Base-by-base conservation (phyloP, 2,113 vertebrate species). In the Pangasianodon hypophthalmus region DNA sequence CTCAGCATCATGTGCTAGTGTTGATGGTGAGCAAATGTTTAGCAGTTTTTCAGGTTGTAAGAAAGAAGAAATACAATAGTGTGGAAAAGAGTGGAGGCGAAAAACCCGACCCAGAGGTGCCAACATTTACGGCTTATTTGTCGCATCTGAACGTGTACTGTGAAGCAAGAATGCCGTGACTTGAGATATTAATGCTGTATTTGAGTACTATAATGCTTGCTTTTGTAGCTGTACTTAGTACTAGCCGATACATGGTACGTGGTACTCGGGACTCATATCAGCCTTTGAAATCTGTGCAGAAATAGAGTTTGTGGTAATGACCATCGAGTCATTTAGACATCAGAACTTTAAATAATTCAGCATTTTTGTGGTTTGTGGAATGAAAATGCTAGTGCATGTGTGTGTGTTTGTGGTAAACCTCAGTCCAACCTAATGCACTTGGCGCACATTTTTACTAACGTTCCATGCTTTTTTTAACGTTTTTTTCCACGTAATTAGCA, bases 371-470 rank as follows among this genome's bases (percentile, higher is more conserved):
- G 86, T 62, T 69, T 81, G 87, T 37, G 56, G 73, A 52, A 56
- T 64, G 87, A 64, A 32, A 62, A 67, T n/a, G 50, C 11, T 29
- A 62, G 84, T 10, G 81, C 37, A 52, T 54, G n/a, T 93, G 83
- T 94, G 91, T 92, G 92, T 10, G 62, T 79, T 90, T 92, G 84
- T 91, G 87, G 88, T 80, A 46, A 88, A 75, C 86, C 80, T 77
- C 86, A 52, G 85, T 48, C 58, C 64, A 26, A 26, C 82, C 71
- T 46, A 46, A 83, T 79, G n/a, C 2, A 6, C 32, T 80, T 85
- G 52, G 13, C 79, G 87, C 37, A 69, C 48, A 46, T 69, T 81
- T 81, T 90, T 71, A 58, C n/a, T 50, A 73, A 44, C 46, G 0
- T 44, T 73, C 24, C 21, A 14, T 37, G 67, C 44, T 46, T 62